These are phyloP conservation scores for Euphonia xanthogaster DNA, from an alignment of 2,797 vertebrate genomes.

Conservation along the genomic window DNA sequence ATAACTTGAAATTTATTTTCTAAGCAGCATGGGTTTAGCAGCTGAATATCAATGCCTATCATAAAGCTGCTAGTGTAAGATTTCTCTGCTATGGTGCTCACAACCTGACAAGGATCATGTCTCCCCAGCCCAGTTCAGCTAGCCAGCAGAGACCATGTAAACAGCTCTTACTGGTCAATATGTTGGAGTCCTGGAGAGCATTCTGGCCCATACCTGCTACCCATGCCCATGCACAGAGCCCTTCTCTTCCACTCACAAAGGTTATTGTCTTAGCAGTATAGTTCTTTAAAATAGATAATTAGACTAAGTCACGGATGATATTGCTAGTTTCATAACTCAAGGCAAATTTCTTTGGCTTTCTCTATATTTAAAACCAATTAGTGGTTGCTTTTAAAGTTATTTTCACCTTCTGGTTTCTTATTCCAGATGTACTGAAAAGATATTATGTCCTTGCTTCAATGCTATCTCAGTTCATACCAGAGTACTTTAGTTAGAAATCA, in stretches of 20 bases:
- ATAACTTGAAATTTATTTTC: not conserved
- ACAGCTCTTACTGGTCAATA: not conserved
- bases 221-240: not conserved
- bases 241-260: accelerated
- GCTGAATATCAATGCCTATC: not conserved
- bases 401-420: not conserved
- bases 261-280: not conserved
- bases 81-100: not conserved
- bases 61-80: not conserved
- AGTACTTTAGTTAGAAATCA: not conserved
- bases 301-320: not conserved
- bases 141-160: not conserved
- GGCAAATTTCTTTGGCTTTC: not conserved
- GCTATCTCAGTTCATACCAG: not conserved
- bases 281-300: not conserved
- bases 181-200: not conserved
- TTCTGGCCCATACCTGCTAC: not conserved
- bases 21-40: not conserved
- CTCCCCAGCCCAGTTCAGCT: not conserved
- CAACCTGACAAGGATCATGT: not conserved
- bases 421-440: not conserved
- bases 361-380: not conserved
- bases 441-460: not conserved
- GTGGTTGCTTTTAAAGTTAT: not conserved
- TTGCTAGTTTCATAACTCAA: not conserved